Evolutionary conservation across 1,140 invertebrate species (phyloP), one percentile per base, ranked within the genome.

Genomic region (Phymorhynchus buccinoides): DNA sequence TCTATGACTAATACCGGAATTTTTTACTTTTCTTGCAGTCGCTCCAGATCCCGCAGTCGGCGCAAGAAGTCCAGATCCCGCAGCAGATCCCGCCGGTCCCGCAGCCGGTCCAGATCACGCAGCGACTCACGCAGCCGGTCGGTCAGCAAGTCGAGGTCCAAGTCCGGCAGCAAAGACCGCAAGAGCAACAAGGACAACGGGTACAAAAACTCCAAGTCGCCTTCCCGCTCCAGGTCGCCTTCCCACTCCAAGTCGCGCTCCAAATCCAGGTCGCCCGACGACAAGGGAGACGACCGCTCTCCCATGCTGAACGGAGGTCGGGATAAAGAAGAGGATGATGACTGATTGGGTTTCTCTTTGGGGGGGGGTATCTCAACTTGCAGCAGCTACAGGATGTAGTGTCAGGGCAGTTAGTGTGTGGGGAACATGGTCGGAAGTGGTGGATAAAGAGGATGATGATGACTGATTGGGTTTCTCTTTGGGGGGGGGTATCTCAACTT

Each of bases 221-320:
- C 96, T 94, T 92, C 95, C 80, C 96, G 96, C 88, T 96, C 96
- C 52, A 95, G 95, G 78, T 93, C 90, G 39, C 42, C 80, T 18
- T 87, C 85, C 7, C 52, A 80, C 32, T 84, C 56, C 56, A 62
- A 62, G 56, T 62, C 84, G 27, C 78, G 96, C 89, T 96, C 96
- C 48, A 95, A 95, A 79, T 93, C 91, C 39, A 77, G 22, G 22
- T 62, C 56, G 14, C 86, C 84, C 56, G 80, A 62, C 52, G 73
- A 85, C 30, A 68, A 71, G 35, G 85, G 81, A 35, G 86, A 78
- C 39, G 82, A 85, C 75, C 80, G 52, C 4, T 37, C 71, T 44
- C 66, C 71, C 27, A 77, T 39, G 52, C 30, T 16, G 42, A 71
- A 71, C n/a, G 66, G 71, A 48, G 83, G 78, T 56, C 83, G 78